phyloP scores from a whole-genome alignment of 2,113 vertebrate genomes.

The Eulemur rufifrons region DNA sequence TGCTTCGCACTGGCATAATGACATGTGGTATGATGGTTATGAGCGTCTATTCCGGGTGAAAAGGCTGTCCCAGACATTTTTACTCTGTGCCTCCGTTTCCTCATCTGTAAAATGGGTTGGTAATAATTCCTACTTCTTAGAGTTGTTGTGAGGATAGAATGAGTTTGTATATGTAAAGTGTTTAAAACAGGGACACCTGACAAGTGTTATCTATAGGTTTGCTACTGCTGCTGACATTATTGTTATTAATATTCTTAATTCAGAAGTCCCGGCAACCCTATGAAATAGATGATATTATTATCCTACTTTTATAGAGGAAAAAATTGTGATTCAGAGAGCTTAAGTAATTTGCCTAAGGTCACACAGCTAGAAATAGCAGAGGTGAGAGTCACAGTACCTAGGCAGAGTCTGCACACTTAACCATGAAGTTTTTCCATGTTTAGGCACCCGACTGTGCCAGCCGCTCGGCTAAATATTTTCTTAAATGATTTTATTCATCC shows the following conservation, averaged over 20 bases:
- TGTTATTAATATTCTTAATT: background rate
- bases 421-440: background rate
- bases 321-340: background rate
- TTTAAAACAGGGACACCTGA: background rate
- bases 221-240: background rate
- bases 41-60: background rate
- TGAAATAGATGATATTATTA: background rate
- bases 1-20: background rate
- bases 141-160: background rate
- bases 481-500: background rate
- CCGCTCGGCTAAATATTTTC: background rate
- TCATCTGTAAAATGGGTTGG: background rate
- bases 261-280: background rate
- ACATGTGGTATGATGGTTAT: accelerated
- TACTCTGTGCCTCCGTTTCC: background rate
- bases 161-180: background rate
- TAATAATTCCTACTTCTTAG: background rate
- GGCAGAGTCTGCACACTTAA: background rate
- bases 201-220: background rate
- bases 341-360: background rate
- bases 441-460: background rate
- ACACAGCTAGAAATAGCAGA: background rate
- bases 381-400: background rate
- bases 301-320: background rate
- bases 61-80: background rate